phyloP scores from a whole-genome alignment of 1,140 invertebrate species.

The Drosophila athabasca region DNA sequence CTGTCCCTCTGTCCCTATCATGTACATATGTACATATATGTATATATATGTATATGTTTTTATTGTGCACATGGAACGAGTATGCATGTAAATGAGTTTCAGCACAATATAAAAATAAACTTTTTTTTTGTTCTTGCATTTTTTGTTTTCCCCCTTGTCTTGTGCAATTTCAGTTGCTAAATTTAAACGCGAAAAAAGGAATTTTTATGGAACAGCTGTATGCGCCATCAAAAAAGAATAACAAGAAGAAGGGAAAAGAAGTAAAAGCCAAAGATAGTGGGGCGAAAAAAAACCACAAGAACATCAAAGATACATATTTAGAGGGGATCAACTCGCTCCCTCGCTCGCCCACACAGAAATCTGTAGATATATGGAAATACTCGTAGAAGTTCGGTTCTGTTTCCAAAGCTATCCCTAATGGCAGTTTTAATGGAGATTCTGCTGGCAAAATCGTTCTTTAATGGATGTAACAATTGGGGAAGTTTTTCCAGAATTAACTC shows the following conservation, averaged over 20 bases:
- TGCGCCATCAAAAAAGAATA: slow-evolving; percentile 11
- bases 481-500: no score
- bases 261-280: slow-evolving; percentile 10
- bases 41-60: neutral
- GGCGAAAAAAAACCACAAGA: slow-evolving; percentile 7
- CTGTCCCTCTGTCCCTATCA: slow-evolving; percentile 24
- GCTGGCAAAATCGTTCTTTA: no score
- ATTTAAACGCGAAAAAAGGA: slow-evolving; percentile 58
- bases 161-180: slow-evolving; percentile 61
- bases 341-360: no score
- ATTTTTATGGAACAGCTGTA: slow-evolving; percentile 61
- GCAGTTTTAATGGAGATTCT: no score
- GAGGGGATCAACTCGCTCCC: no score
- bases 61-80: slow-evolving; percentile 5
- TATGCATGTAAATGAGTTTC: slow-evolving; percentile 55
- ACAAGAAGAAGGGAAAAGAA: neutral
- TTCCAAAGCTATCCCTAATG: no score
- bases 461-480: no score
- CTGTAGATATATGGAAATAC: no score
- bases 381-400: no score
- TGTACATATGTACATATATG: neutral
- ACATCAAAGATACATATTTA: neutral
- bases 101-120: slow-evolving; percentile 55
- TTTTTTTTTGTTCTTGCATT: slow-evolving; percentile 46
- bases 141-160: slow-evolving; percentile 32